Evolutionary conservation across 2,888 invertebrate genomes (phyloP), one percentile per base, ranked within the genome.

Genomic region (Hypercompe scribonia): DNA sequence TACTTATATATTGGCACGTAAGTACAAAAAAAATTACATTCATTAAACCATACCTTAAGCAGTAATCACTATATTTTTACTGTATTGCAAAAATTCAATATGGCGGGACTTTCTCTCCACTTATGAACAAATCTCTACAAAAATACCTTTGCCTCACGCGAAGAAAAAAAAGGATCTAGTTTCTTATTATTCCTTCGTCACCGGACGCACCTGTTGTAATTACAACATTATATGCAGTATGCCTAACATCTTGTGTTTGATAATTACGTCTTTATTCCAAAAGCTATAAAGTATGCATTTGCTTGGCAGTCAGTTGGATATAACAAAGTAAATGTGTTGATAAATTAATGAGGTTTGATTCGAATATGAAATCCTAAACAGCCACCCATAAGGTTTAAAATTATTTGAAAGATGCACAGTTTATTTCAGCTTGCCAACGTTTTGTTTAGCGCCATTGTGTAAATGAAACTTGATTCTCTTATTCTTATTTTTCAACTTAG

Each of bases 171-270:
- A 75, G 75, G 71, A 74, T 83, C 84, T 65, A 34, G 73, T 82
- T 81, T 72, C 82, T 65, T 77, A 75, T 76, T 81, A 76, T 82
- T 31, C 67, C 68, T 76, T 65, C 72, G 70, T 61, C 65, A 75
- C 74, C 75, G 78, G 79, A 81, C 70, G 76, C 84, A 83, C 83
- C 80, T 83, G 82, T 84, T 79, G 72, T 78, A 50, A 76, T 78
- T 66, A 76, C 82, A 64, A 79, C 11, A 24, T 76, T 68, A 42
- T 28, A 66, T 65, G 67, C 76, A 34, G 66, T n/a, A 36, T 39
- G 10, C 33, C 0, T 18, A 54, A 33, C n/a, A 4, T 13, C 34
- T 10, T 3, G 15, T 1, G 1, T 33, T 2, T 42, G 11, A 28
- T 3, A 68, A 75, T 0, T 21, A 72, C 18, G 18, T 24, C 73